Evolutionary conservation across 2,113 vertebrate species (phyloP).

Genomic region (Girardinichthys multiradiatus): DNA sequence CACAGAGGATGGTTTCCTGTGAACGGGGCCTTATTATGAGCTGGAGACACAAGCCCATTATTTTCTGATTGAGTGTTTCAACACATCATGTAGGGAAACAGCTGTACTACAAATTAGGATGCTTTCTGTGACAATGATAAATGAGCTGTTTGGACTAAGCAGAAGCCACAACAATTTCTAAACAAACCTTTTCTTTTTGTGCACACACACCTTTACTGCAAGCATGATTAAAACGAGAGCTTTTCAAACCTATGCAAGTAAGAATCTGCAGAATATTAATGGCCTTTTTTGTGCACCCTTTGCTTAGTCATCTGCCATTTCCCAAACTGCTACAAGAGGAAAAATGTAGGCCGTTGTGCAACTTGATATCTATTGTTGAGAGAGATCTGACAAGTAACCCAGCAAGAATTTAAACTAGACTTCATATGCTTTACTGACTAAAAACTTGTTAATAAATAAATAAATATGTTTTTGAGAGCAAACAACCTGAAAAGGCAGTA

Average conservation of each 20-base stretch:
- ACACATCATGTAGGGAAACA: conserved; percentile 84
- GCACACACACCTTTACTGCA: conserved; percentile 5
- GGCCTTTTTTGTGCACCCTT: conserved; percentile 27
- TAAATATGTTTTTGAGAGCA: conserved; percentile 23
- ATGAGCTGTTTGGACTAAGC: conserved; percentile 71
- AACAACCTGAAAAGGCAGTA: conserved; percentile 4
- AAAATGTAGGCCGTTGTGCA: conserved; percentile 52
- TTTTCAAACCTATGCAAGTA: conserved; percentile 28
- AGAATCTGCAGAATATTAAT: conserved; percentile 26
- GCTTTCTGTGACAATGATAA: conserved; percentile 79
- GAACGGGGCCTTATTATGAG: conserved; percentile 72
- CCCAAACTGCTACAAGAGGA: conserved; percentile 37
- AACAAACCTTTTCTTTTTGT: conserved; percentile 17
- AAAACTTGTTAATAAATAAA: conserved; percentile 52
- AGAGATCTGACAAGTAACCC: conserved; percentile 49
- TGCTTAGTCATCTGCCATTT: conserved; percentile 57
- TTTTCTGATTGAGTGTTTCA: conserved; percentile 81
- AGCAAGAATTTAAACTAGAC: conserved; percentile 39
- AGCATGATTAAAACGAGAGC: not conserved
- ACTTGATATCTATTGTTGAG: conserved; percentile 57
- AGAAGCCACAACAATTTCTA: conserved; percentile 51
- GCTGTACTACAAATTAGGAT: conserved; percentile 83
- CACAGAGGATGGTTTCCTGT: conserved; percentile 47
- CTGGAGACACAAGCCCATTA: conserved; percentile 66
- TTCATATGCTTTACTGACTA: conserved; percentile 54